Conservation (phyloP, 2,797 vertebrate species). For the Urophycis tenuis region DNA sequence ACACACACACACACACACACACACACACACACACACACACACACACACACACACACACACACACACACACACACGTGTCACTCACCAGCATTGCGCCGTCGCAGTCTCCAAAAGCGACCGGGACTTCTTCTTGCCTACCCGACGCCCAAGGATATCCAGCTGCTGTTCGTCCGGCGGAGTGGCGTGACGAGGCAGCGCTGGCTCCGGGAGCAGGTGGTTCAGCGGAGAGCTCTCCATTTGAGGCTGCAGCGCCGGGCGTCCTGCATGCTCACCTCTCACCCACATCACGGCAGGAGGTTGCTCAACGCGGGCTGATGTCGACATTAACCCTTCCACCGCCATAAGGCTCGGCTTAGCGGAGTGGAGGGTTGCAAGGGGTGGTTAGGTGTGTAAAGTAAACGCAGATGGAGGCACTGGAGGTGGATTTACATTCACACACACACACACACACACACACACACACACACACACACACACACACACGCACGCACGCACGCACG, state of each 20-base stretch:
- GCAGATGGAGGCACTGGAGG: too few relatives aligned
- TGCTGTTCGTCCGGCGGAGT: conserved; percentile 50
- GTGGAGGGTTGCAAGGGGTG: too few relatives aligned
- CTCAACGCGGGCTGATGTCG: not conserved
- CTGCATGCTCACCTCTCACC: conserved; percentile 18
- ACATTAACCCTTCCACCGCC: too few relatives aligned
- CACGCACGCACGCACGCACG: conserved; percentile 2
- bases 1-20: too few relatives aligned
- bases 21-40: not conserved
- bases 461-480: too few relatives aligned
- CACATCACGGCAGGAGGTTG: not conserved
- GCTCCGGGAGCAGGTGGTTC: conserved; percentile 17
- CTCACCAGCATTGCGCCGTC: conserved; percentile 41
- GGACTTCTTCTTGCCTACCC: conserved; percentile 30
- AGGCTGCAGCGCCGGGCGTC: conserved; percentile 14
- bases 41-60: not conserved
- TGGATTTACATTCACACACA: too few relatives aligned
- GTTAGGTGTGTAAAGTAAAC: too few relatives aligned
- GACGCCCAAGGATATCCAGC: conserved; percentile 51
- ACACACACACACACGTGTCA: too few relatives aligned
- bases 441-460: too few relatives aligned
- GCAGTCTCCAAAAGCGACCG: conserved; percentile 39
- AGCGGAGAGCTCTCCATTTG: conserved; percentile 35
- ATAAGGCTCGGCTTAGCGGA: too few relatives aligned
- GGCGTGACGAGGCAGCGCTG: conserved; percentile 17